Percentiles rank a stretch among this genome's conserved stretches.
phyloP scores from a whole-genome alignment of 2,113 vertebrate genomes.

The Spea multiplicata region DNA sequence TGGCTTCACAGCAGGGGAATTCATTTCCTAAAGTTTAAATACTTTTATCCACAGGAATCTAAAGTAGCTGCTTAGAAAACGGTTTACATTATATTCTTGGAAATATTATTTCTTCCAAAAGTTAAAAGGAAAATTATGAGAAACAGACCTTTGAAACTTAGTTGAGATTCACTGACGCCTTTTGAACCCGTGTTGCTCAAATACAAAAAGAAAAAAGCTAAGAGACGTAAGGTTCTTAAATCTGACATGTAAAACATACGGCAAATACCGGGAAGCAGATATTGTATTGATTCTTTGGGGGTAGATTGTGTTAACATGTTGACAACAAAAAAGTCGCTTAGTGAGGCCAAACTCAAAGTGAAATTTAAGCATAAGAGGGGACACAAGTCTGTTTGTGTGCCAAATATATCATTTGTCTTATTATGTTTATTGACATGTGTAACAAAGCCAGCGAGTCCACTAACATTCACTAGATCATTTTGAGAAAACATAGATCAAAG shows the following conservation, averaged over 20 bases:
- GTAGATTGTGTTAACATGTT: slow-evolving; percentile 6
- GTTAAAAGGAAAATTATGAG: slow-evolving; percentile 10
- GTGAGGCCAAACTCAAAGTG: neutral
- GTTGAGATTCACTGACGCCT: slow-evolving; percentile 11
- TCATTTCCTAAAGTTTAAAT: slow-evolving; percentile 18
- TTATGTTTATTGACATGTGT: slow-evolving; percentile 23
- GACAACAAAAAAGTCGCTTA: slow-evolving; percentile 8
- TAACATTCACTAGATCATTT: neutral
- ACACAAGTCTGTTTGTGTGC: neutral
- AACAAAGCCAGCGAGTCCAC: neutral
- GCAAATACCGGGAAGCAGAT: neutral
- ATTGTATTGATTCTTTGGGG: neutral
- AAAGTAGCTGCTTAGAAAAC: slow-evolving; percentile 14
- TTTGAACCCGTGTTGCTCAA: slow-evolving; percentile 13
- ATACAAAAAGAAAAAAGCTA: slow-evolving; percentile 14
- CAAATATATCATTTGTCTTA: slow-evolving; percentile 1
- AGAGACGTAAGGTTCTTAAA: neutral
- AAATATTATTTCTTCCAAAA: slow-evolving; percentile 13
- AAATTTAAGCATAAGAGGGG: neutral
- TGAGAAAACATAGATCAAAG: neutral
- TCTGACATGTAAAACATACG: neutral
- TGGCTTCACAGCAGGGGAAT: slow-evolving; percentile 18
- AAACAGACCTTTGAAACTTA: neutral
- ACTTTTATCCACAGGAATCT: slow-evolving; percentile 31
- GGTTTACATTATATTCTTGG: slow-evolving; percentile 27